Conservation (phyloP, 2,888 invertebrate genomes). For the Horisme vitalbata region DNA sequence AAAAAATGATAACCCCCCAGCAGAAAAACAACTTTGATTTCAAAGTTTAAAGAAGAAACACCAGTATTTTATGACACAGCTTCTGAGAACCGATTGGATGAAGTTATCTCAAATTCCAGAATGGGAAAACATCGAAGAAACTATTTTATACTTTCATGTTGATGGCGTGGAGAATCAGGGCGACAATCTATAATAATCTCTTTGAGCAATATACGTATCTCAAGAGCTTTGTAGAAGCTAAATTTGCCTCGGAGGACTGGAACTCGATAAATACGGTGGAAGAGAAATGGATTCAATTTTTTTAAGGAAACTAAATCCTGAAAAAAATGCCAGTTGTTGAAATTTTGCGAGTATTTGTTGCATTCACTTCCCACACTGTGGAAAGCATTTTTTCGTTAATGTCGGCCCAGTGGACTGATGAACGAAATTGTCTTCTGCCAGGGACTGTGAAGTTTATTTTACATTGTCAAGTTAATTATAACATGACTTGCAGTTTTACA, state of each 20-base stretch:
- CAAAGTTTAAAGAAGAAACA: constrained; percentile 23
- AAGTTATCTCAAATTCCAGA: constrained; percentile 16
- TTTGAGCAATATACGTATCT: constrained; percentile 12
- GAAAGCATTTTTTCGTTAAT: constrained; percentile 27
- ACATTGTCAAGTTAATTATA: constrained; percentile 24
- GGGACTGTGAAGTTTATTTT: constrained; percentile 21
- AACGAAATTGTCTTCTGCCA: constrained; percentile 22
- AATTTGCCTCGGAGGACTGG: constrained; percentile 6
- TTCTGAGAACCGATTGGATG: constrained; percentile 19
- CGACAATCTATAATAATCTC: constrained; percentile 9
- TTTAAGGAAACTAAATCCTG: constrained; percentile 13
- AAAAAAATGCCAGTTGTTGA: constrained; percentile 18
- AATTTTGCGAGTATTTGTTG: constrained; percentile 23
- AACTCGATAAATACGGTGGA: constrained; percentile 7
- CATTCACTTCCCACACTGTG: constrained; percentile 21
- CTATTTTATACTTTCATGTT: constrained; percentile 10
- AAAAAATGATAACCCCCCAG: not conserved
- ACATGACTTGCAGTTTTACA: constrained; percentile 28
- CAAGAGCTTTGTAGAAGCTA: constrained; percentile 7
- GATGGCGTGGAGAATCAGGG: constrained; percentile 14
- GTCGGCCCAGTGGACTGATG: constrained; percentile 24
- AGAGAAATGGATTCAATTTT: constrained; percentile 18
- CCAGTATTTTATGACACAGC: constrained; percentile 20
- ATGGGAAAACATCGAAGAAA: constrained; percentile 13
- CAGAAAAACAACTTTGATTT: constrained; percentile 17